phyloP scores from a whole-genome alignment of 2,888 invertebrate genomes.

The Pomacea canaliculata region DNA sequence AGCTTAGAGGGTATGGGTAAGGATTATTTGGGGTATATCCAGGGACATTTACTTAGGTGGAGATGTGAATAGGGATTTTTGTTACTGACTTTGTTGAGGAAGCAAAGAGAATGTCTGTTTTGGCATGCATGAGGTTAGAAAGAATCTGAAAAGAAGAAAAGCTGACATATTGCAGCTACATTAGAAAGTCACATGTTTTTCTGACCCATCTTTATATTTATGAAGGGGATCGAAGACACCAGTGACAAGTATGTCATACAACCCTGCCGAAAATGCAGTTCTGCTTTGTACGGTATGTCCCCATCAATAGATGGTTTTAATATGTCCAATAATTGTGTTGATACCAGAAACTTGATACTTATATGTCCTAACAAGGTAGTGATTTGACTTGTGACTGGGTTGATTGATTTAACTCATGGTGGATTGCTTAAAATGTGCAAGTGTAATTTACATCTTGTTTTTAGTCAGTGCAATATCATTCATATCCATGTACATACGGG shows the following conservation, averaged over 20 bases:
- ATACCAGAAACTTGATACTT: too few species aligned
- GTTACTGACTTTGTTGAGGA: not conserved
- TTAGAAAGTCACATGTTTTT: too few species aligned
- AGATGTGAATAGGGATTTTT: not conserved
- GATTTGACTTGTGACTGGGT: too few species aligned
- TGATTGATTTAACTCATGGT: too few species aligned
- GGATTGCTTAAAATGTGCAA: too few species aligned
- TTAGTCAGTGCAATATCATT: not conserved
- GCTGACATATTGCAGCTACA: too few species aligned
- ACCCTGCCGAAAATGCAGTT: conserved; percentile 96
- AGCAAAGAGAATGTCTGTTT: not conserved
- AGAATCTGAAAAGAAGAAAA: too few species aligned
- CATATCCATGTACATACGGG: not conserved
- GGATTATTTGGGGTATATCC: not conserved
- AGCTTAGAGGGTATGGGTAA: conserved; percentile 79
- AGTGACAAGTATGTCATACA: conserved; percentile 87
- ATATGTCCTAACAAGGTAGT: too few species aligned
- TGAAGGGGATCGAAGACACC: conserved; percentile 60
- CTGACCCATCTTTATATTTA: conserved; percentile 1
- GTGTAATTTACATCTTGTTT: too few species aligned
- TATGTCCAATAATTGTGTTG: too few species aligned
- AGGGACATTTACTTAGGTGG: not conserved
- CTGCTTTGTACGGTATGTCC: conserved; percentile 80
- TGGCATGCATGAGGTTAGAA: not conserved
- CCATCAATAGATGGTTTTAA: too few species aligned